These are phyloP conservation scores for Xenotilapia caudafasciata DNA, from an alignment of 2,113 vertebrate genomes.

Conservation along the genomic window DNA sequence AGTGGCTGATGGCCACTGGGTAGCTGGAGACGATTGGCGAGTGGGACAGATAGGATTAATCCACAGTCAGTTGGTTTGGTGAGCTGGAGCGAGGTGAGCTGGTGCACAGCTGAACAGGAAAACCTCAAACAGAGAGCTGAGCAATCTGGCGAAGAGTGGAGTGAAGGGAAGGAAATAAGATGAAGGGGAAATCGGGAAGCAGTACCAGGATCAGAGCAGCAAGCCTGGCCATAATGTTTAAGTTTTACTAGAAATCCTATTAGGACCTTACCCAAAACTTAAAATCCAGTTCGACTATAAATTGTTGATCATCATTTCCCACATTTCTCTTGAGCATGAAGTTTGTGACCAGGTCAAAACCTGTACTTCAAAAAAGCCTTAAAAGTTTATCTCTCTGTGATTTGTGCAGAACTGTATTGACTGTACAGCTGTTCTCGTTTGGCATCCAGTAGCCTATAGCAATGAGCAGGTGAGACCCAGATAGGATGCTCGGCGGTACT, in stretches of 20 bases:
- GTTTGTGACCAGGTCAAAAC: background rate
- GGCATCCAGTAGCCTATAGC: slow-evolving; percentile 4
- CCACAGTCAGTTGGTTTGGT: background rate
- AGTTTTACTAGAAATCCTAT: background rate
- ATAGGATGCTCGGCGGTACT: slow-evolving; percentile 55
- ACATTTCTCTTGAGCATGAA: background rate
- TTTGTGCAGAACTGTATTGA: background rate
- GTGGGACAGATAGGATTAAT: background rate
- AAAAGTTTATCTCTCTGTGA: background rate
- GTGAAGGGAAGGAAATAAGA: background rate
- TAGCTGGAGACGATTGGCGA: background rate
- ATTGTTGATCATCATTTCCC: background rate
- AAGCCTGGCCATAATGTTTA: background rate
- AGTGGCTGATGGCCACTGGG: background rate
- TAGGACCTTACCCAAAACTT: background rate
- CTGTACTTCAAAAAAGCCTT: background rate
- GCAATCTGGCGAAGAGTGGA: background rate
- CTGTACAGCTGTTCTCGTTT: background rate
- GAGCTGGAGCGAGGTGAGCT: background rate
- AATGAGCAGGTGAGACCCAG: slow-evolving; percentile 65
- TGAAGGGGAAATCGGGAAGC: background rate
- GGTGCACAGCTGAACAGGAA: background rate
- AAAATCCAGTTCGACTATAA: background rate
- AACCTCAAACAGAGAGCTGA: background rate
- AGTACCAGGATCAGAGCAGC: background rate